phyloP scores from a whole-genome alignment of 2,888 invertebrate genomes.

The Nycteola revayana region DNA sequence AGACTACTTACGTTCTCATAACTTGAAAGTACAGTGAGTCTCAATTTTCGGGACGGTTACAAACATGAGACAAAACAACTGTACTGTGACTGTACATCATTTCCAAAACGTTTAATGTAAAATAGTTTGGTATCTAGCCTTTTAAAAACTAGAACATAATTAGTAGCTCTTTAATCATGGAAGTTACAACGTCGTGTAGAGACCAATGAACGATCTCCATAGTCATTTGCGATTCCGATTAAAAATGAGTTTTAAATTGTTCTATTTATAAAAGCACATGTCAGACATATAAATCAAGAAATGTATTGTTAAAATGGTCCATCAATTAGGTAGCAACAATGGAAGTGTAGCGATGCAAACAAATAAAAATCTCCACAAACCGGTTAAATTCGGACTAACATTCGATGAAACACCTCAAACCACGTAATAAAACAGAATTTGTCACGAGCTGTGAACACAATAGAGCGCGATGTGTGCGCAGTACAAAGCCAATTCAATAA shows the following conservation, averaged over 20 bases:
- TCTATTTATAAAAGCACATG: slow-evolving; percentile 21
- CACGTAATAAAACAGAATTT: slow-evolving; percentile 55
- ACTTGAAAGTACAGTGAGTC: too few species aligned
- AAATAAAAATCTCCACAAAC: slow-evolving; percentile 12
- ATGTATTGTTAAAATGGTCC: slow-evolving; percentile 13
- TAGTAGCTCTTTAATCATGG: too few species aligned
- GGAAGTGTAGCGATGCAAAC: neutral
- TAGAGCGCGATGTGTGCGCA: slow-evolving; percentile 49
- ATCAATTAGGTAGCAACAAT: slow-evolving; percentile 3
- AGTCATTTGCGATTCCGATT: slow-evolving; percentile 7
- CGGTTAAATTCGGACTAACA: slow-evolving; percentile 16
- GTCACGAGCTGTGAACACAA: slow-evolving; percentile 57
- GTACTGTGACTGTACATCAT: too few species aligned
- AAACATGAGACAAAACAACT: too few species aligned
- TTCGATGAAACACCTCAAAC: slow-evolving; percentile 33
- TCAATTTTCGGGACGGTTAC: too few species aligned
- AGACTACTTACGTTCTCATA: too few species aligned
- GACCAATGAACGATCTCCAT: too few species aligned
- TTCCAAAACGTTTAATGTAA: too few species aligned
- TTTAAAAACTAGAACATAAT: too few species aligned
- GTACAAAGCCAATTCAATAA: slow-evolving; percentile 72
- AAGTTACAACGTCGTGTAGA: too few species aligned
- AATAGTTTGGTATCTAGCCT: too few species aligned
- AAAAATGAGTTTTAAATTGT: slow-evolving; percentile 18
- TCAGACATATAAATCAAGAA: slow-evolving; percentile 15